Evolutionary conservation across 2,113 vertebrate species (phyloP).

Genomic region (Rhizomys pruinosus): DNA sequence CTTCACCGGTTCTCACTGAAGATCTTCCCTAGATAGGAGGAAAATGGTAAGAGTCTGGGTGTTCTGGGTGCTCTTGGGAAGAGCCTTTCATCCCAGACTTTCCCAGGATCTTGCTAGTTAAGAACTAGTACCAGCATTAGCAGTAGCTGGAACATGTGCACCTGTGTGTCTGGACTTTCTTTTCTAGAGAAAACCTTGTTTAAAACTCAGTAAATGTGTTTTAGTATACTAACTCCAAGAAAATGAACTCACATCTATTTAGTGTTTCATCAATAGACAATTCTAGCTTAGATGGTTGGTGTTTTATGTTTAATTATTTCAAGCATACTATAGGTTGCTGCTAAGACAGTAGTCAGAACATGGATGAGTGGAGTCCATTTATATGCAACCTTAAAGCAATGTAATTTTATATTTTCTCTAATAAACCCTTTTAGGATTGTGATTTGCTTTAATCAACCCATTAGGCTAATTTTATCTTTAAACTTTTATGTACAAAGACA

Average conservation of each 20-base stretch:
- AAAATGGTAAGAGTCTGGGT: background rate
- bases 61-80: background rate
- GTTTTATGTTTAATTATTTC: background rate
- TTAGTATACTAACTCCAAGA: background rate
- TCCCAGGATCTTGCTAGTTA: background rate
- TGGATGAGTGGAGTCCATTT: background rate
- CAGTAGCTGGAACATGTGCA: too few relatives aligned
- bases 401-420: background rate
- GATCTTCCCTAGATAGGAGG: background rate
- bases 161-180: rapidly evolving
- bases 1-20: background rate
- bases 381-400: background rate
- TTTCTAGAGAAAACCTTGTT: background rate
- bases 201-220: background rate
- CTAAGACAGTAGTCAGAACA: background rate
- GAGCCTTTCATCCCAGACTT: background rate
- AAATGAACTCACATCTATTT: background rate
- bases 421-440: background rate
- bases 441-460: background rate
- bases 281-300: background rate
- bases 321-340: background rate
- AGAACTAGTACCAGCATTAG: background rate
- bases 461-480: constrained; percentile 8
- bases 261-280: background rate
- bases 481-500: background rate